Percentiles rank a stretch among this genome's conserved stretches.
Evolutionary conservation across 2,113 vertebrate genomes (phyloP).

Genomic region (Ictidomys tridecemlineatus): DNA sequence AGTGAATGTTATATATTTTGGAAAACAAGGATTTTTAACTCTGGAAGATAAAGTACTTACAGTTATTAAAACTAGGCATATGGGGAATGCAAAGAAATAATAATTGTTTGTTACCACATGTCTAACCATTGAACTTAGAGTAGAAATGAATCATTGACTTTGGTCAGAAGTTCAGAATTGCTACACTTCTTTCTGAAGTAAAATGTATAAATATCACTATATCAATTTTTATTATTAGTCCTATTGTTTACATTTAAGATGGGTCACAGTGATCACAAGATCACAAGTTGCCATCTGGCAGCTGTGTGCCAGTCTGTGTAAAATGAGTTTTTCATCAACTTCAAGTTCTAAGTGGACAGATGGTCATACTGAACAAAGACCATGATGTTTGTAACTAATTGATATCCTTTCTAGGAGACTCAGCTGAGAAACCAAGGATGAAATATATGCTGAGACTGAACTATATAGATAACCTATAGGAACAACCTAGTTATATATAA

Average conservation of each 20-base stretch:
- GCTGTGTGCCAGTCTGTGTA: conserved; percentile 56
- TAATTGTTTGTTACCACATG: neutral
- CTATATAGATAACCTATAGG: neutral
- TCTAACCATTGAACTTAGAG: conserved; percentile 4
- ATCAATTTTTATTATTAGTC: conserved; percentile 64
- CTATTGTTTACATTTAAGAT: conserved; percentile 65
- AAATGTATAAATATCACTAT: conserved; percentile 42
- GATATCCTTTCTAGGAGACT: conserved; percentile 32
- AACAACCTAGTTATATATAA: neutral
- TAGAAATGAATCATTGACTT: neutral
- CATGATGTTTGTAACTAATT: conserved; percentile 50
- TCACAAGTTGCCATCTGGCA: conserved; percentile 67
- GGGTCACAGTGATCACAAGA: conserved; percentile 41
- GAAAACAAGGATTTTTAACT: neutral
- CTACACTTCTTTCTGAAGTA: conserved; percentile 12
- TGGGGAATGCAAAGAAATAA: neutral
- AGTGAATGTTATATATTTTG: neutral
- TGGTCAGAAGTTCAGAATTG: conserved; percentile 29
- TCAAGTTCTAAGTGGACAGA: conserved; percentile 75
- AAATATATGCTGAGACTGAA: neutral
- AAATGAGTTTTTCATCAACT: conserved; percentile 62
- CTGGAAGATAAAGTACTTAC: neutral
- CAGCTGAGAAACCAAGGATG: conserved; percentile 40
- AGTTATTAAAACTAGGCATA: neutral
- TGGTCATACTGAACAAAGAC: conserved; percentile 67